Evolutionary conservation across 2,113 vertebrate genomes (phyloP).

Genomic region (Actenoides hombroni): DNA sequence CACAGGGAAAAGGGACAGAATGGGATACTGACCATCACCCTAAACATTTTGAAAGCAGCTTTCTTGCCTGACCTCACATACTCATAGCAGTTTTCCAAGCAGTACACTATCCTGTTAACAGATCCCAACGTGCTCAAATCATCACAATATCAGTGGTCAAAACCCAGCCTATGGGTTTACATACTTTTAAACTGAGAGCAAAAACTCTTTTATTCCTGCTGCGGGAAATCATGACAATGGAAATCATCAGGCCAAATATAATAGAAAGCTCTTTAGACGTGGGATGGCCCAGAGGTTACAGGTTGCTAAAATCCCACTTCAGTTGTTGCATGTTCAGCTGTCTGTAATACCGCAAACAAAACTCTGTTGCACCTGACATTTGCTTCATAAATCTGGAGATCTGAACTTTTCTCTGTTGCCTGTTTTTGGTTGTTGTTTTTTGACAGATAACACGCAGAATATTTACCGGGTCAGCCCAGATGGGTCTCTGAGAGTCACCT

Average conservation of each 20-base stretch:
- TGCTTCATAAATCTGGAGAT: background rate
- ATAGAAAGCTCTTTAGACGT: background rate
- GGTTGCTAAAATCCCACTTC: background rate
- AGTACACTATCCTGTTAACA: background rate
- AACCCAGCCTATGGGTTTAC: background rate
- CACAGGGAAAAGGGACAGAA: background rate
- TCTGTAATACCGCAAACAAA: background rate
- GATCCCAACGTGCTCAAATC: background rate
- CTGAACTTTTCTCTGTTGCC: background rate
- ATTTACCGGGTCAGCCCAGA: constrained; percentile 93
- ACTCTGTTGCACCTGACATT: background rate
- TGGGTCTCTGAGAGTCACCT: constrained; percentile 89
- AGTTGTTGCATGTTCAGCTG: background rate
- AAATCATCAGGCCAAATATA: background rate
- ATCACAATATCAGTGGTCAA: background rate
- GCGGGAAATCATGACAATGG: background rate
- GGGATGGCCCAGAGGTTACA: background rate
- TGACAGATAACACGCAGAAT: constrained; percentile 89
- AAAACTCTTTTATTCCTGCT: background rate
- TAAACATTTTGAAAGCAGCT: background rate
- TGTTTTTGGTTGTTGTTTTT: background rate
- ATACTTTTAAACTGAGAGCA: background rate
- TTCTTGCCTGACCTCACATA: background rate
- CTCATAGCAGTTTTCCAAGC: background rate
- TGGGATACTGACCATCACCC: background rate